phyloP scores from a whole-genome alignment of 2,888 invertebrate genomes.

The Synanthedon myopaeformis region DNA sequence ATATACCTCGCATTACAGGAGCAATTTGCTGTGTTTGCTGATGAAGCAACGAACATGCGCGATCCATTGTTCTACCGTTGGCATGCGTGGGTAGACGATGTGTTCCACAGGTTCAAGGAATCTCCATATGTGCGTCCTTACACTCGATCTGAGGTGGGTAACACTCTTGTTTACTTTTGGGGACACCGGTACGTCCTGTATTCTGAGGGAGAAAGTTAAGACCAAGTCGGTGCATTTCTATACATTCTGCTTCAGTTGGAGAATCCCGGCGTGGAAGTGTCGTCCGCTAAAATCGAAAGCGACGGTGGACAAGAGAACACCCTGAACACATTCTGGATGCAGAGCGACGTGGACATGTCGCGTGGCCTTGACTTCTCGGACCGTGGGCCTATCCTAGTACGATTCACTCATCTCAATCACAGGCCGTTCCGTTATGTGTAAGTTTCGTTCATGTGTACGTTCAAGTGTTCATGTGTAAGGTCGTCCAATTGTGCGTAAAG shows the following conservation, averaged over 20 bases:
- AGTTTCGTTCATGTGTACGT: conserved; percentile 16
- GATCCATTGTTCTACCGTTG: conserved; percentile 89
- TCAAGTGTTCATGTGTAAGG: no score
- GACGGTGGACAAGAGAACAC: conserved; percentile 62
- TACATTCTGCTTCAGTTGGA: conserved; percentile 52
- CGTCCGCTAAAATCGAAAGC: conserved; percentile 56
- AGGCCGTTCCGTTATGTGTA: conserved; percentile 75
- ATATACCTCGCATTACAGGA: conserved; percentile 61
- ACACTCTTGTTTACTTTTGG: no score
- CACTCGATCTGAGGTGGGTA: conserved; percentile 42
- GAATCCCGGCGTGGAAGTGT: conserved; percentile 71
- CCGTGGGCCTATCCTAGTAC: conserved; percentile 77
- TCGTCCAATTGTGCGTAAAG: no score
- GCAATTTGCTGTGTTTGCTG: conserved; percentile 82
- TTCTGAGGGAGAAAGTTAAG: no score
- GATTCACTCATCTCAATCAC: conserved; percentile 84
- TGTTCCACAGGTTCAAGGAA: conserved; percentile 80
- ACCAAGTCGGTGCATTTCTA: no score
- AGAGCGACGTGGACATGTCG: conserved; percentile 82
- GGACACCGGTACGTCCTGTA: no score
- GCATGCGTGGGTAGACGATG: conserved; percentile 82
- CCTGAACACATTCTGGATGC: conserved; percentile 82
- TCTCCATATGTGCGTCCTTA: conserved; percentile 43
- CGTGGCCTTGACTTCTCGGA: conserved; percentile 83
- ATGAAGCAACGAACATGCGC: conserved; percentile 86